Evolutionary conservation across 2,888 invertebrate species (phyloP).

Genomic region (Trachelus iudaicus): DNA sequence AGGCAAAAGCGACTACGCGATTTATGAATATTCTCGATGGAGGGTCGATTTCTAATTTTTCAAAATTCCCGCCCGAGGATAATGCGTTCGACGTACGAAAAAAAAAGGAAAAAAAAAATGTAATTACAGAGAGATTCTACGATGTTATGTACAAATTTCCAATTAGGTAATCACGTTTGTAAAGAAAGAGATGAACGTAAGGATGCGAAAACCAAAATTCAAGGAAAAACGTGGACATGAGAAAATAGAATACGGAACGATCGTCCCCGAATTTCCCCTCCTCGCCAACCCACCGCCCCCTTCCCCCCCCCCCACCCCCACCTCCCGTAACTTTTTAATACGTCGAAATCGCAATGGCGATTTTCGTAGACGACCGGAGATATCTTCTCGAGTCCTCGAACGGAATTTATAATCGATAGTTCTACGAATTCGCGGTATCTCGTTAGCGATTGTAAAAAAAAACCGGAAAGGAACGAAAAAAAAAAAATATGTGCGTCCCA

Average conservation of each 20-base stretch:
- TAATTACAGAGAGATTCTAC: slow-evolving; percentile 35
- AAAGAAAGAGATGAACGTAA: slow-evolving; percentile 36
- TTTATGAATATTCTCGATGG: too few species aligned
- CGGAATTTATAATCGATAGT: slow-evolving; percentile 36
- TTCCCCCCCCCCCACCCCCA: neutral
- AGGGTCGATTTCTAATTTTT: too few species aligned
- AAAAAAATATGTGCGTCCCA: neutral
- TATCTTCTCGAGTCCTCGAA: neutral
- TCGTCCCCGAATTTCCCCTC: neutral
- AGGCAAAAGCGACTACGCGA: too few species aligned
- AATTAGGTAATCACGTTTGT: slow-evolving; percentile 53
- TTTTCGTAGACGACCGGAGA: slow-evolving; percentile 15
- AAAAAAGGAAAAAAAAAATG: slow-evolving; percentile 5
- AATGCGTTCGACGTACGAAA: neutral
- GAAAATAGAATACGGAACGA: neutral
- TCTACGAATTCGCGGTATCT: slow-evolving; percentile 33
- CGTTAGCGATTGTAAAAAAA: slow-evolving; percentile 44
- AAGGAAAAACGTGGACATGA: neutral
- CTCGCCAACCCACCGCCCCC: too few species aligned
- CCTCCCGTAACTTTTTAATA: slow-evolving; percentile 52
- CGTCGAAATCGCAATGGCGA: slow-evolving; percentile 39
- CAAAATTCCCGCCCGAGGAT: too few species aligned
- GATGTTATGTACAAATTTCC: slow-evolving; percentile 61
- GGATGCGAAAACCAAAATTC: too few species aligned
- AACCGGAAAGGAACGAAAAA: slow-evolving; percentile 21